phyloP scores from a whole-genome alignment of 2,113 vertebrate species.

The Agapornis roseicollis region DNA sequence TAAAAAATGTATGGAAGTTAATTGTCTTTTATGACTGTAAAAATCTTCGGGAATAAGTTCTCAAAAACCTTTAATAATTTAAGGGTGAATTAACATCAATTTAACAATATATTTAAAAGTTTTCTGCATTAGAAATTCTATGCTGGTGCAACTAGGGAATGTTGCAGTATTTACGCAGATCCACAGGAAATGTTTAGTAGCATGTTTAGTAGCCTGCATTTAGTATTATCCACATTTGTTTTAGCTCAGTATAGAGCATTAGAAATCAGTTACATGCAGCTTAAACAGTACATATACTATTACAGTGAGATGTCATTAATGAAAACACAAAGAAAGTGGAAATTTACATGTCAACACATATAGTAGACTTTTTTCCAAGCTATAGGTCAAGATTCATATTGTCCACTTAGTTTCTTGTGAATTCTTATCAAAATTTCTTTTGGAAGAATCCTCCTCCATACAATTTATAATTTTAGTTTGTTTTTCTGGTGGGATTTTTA shows the following conservation, averaged over 20 bases:
- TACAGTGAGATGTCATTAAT: neutral
- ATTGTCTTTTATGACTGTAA: neutral
- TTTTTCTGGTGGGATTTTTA: neutral
- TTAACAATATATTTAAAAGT: neutral
- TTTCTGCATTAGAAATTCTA: neutral
- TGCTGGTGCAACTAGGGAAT: neutral
- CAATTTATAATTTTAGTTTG: neutral
- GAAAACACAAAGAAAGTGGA: neutral
- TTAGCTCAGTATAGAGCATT: neutral
- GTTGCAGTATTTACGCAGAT: neutral
- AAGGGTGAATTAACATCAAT: neutral
- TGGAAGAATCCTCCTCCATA: neutral
- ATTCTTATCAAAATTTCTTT: neutral
- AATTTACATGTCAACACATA: neutral
- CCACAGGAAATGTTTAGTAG: neutral
- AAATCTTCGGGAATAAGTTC: neutral
- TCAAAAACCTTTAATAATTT: neutral
- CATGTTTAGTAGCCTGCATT: neutral
- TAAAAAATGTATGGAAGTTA: neutral
- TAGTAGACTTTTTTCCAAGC: neutral
- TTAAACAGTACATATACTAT: neutral
- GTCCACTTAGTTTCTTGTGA: neutral
- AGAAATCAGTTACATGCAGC: neutral
- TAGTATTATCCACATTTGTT: neutral
- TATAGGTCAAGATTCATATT: neutral